Conservation (phyloP, 2,797 vertebrate genomes). For the Manis crassicaudata region DNA sequence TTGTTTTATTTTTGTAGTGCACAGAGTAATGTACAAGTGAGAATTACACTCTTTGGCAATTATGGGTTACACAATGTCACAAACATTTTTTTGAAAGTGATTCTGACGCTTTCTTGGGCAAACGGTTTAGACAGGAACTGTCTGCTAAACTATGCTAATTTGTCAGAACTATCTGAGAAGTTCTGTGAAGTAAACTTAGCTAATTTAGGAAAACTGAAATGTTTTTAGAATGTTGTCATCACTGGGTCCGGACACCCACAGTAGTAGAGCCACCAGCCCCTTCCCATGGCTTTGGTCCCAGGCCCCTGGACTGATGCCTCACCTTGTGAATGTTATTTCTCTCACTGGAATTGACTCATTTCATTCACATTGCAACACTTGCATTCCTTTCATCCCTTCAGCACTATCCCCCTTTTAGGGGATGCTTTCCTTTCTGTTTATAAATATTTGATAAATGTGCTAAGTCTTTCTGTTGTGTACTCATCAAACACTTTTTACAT, state of each 20-base stretch:
- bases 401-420: background rate
- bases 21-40: background rate
- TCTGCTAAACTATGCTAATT: background rate
- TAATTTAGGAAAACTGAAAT: conserved; percentile 33
- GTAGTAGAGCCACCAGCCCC: background rate
- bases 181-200: background rate
- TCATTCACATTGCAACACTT: background rate
- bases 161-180: background rate
- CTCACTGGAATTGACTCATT: background rate
- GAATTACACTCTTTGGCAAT: conserved; percentile 31
- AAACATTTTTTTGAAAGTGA: background rate
- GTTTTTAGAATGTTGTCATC: background rate
- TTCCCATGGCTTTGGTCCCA: background rate
- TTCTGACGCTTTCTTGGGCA: background rate
- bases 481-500: background rate
- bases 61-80: background rate
- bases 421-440: background rate
- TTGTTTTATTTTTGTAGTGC: background rate
- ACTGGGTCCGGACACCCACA: background rate
- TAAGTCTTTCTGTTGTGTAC: background rate
- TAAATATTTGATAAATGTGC: background rate
- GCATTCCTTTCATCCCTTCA: background rate
- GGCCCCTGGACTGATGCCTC: background rate
- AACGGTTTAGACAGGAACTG: background rate
- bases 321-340: background rate